These are phyloP conservation scores for Lutjanus erythropterus DNA, from an alignment of 2,113 vertebrate genomes.

Conservation along the genomic window DNA sequence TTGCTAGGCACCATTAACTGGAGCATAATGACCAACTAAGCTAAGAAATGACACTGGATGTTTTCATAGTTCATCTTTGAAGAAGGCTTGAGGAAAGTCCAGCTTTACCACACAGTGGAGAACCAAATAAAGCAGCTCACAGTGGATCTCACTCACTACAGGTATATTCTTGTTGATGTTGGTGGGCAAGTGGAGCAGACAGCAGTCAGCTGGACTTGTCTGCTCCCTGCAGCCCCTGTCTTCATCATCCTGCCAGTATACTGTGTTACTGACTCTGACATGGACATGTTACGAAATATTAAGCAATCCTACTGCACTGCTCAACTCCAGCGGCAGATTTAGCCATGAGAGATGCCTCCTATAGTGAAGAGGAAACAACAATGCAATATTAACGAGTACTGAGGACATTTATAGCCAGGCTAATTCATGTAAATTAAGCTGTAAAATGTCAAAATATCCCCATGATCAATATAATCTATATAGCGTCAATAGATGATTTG, in stretches of 20 bases:
- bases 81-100: background rate
- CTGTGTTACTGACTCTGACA: conserved; percentile 40
- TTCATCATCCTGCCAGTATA: conserved; percentile 26
- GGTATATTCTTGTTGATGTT: conserved; percentile 7
- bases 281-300: conserved; percentile 45
- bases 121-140: background rate
- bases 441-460: background rate
- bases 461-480: background rate
- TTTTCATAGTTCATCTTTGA: too few species aligned
- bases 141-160: conserved; percentile 5
- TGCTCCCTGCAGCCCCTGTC: conserved; percentile 14
- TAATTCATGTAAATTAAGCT: background rate
- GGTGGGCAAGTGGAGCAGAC: conserved; percentile 23
- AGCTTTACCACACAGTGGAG: background rate
- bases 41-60: too few species aligned
- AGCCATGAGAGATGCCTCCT: background rate
- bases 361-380: background rate
- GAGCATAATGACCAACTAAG: background rate
- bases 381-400: background rate
- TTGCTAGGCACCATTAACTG: background rate
- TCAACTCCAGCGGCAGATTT: conserved; percentile 2
- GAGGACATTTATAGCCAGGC: background rate
- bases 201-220: conserved; percentile 19
- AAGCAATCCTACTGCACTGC: conserved; percentile 5
- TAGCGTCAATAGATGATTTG: background rate